A percentile compares a stretch with the other conserved stretches of the same genome.
Conservation (phyloP, 2,113 vertebrate species). For the Phaethornis superciliosus region DNA sequence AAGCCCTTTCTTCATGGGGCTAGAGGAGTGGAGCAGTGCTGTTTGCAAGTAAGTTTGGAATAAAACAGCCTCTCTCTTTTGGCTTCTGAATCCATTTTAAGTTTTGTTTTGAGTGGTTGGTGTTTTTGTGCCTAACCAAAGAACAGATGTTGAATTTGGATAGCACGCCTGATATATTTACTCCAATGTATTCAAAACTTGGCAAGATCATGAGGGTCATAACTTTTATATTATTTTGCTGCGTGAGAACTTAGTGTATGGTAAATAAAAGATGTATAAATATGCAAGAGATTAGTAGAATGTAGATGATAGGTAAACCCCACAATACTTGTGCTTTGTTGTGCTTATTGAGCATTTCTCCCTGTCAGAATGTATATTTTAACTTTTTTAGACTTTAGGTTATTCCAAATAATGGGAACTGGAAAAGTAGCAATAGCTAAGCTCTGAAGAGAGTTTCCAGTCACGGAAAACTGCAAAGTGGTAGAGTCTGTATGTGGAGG, state of each 20-base stretch:
- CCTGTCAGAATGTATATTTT: not conserved
- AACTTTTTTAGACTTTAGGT: not conserved
- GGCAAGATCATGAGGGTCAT: constrained; percentile 11
- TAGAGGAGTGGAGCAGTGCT: constrained; percentile 38
- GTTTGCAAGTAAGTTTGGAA: constrained; percentile 10
- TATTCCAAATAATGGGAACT: not conserved
- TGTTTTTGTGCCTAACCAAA: constrained; percentile 36
- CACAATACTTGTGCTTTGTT: not conserved
- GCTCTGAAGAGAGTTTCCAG: not conserved
- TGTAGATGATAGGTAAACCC: not conserved
- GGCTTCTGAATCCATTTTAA: constrained; percentile 43
- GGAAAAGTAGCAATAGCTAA: not conserved
- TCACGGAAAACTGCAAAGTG: not conserved
- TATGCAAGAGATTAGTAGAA: not conserved
- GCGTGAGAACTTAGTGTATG: not conserved
- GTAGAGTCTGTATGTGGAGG: not conserved
- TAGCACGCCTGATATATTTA: constrained; percentile 3
- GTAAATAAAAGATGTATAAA: not conserved
- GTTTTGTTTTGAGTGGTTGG: constrained; percentile 49
- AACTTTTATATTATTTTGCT: constrained; percentile 30
- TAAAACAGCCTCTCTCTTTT: constrained; percentile 46
- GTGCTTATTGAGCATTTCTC: not conserved
- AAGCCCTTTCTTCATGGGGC: not conserved
- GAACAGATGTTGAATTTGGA: constrained; percentile 67
- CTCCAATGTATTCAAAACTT: constrained; percentile 35